Evolutionary conservation across 2,113 vertebrate genomes (phyloP), one percentile per base, ranked within the genome.

Genomic region (Cichladusa arquata): DNA sequence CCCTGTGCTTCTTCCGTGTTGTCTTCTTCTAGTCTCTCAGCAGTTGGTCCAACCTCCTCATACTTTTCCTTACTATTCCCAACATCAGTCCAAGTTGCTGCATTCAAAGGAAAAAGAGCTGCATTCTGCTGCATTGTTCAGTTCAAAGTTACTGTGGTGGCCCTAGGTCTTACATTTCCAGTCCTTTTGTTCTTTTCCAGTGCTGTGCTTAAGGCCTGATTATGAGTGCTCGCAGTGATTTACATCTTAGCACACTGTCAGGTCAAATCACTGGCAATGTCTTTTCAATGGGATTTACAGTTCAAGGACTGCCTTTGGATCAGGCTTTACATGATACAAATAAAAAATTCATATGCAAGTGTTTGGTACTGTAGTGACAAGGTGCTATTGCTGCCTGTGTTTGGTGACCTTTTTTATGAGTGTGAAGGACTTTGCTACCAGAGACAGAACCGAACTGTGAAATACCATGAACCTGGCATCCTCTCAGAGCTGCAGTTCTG

Each of bases 311-410:
- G 60, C 36, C 88, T 81, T 91, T 64, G 67, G 45, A 93, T 92
- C 81, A 94, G 66, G 70, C 73, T 0, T 97, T 74, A 65, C 73
- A 93, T 78, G 77, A 61, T 79, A 84, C 92, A 89, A 86, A 93
- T 86, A 45, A 94, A 95, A 96, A 85, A 94, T 71, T 95, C 67
- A 86, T 67, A 87, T 77, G 87, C 93, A 67, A 86, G 86, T 62
- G 77, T 88, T 94, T 90, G 87, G 81, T 80, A 17, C 84, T 58
- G 50, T 62, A 93, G 62, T 64, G 95, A 89, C 94, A 95, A 94
- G 93, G 84, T 94, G 85, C 50, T 80, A 44, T 57, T 70, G 26
- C 71, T 88, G 90, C 47, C 87, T 94, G 66, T 42, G 73, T 91
- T 90, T 61, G 54, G 45, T 91, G 85, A 90, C 85, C 77, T 79